Base-by-base conservation (phyloP, 2,888 invertebrate species). In the Acanthosepion pharaonis region DNA sequence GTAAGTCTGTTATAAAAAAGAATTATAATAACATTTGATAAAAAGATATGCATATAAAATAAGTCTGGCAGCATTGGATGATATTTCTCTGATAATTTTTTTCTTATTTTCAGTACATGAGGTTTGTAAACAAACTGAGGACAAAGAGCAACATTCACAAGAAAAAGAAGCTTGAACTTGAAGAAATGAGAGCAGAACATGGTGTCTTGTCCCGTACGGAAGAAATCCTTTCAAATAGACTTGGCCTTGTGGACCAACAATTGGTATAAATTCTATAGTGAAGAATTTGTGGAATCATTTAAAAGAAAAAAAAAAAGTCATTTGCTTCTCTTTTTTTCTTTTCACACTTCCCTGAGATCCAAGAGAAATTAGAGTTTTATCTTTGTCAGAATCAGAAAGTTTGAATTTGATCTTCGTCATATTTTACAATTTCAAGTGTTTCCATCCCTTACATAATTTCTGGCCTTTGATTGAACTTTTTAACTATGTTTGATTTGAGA, bases 81-180 rank as follows among this genome's bases (percentile, higher is more conserved):
- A 28, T 23, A 23, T 64, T 64, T 64, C 64, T 64, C 8, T 64
- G 78, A n/a, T 11, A 33, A 33, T 78, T 78, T 0, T 78, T 78
- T 78, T 78, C n/a, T n/a, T 15, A n/a, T 94, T 96, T 97, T 91
- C 96, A 99, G 97, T 98, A 99, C 97, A 99, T 99, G 97, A 98
- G 98, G 96, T 99, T 99, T 97, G 98, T 99, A 33, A 98, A 98
- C 96, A 98, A 98, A 96, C 97, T 99, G 95, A 98, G 99, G 95
- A 98, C 98, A 94, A 98, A 98, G 97, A 98, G 98, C 97, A 98
- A 98, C 18, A 98, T 98, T 23, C 99, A 99, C 97, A 99, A 99
- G 97, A 98, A 98, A 97, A 98, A 98, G 97, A 98, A 98, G 96
- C 98, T 98, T 94, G 98, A 98, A 97, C 97, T 99, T 96, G 98